Percentiles rank a stretch among this genome's conserved stretches.
phyloP scores from a whole-genome alignment of 2,888 invertebrate species.

The Odontocolon sp. region DNA sequence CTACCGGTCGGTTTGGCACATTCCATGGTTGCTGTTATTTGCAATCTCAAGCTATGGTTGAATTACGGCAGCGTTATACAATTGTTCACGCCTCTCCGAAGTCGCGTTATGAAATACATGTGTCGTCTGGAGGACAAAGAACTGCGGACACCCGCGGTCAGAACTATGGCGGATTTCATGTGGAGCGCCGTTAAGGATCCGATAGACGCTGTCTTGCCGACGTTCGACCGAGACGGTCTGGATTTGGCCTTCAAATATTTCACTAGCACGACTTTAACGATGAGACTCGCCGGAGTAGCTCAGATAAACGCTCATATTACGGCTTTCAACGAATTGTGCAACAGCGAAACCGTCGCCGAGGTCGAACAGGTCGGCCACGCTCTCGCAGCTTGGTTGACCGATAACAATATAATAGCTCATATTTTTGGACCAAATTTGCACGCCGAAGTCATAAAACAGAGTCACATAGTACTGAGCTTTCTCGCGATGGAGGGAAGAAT shows the following conservation, averaged over 20 bases:
- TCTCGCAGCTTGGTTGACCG: constrained; percentile 93
- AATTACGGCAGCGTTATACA: constrained; percentile 95
- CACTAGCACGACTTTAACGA: constrained; percentile 95
- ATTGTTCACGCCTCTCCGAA: constrained; percentile 92
- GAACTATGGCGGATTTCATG: constrained; percentile 98
- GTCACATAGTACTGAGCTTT: constrained; percentile 95
- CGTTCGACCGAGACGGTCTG: constrained; percentile 94
- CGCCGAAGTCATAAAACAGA: constrained; percentile 97
- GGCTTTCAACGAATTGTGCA: constrained; percentile 94
- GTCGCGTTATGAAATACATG: constrained; percentile 95
- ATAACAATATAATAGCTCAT: constrained; percentile 95
- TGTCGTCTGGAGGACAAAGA: constrained; percentile 96
- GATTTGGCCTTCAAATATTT: constrained; percentile 98
- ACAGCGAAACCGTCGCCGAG: constrained; percentile 92
- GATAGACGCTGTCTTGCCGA: constrained; percentile 88
- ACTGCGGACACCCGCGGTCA: constrained; percentile 92
- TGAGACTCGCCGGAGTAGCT: constrained; percentile 95
- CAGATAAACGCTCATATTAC: constrained; percentile 97
- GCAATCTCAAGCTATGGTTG: constrained; percentile 96
- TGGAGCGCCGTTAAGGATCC: constrained; percentile 98
- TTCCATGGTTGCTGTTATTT: constrained; percentile 94
- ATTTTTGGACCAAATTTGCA: constrained; percentile 98
- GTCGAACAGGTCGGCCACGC: constrained; percentile 92
- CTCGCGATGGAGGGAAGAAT: constrained; percentile 95
- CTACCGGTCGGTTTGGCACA: constrained; percentile 95